Evolutionary conservation across 2,888 invertebrate species (phyloP).

Genomic region (Petrolisthes manimaculis): DNA sequence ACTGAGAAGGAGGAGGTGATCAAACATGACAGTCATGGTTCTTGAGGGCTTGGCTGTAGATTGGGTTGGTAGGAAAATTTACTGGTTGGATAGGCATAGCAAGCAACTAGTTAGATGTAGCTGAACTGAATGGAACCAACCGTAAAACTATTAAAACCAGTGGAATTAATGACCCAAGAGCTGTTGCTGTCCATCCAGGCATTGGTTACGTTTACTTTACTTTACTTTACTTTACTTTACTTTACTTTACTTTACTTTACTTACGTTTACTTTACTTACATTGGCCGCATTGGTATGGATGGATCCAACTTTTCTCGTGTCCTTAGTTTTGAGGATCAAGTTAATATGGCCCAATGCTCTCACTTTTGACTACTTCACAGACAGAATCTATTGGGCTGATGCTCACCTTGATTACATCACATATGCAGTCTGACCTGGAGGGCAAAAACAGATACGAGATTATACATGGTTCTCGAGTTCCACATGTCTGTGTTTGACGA

Average conservation of each 20-base stretch:
- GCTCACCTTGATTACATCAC: too few relatives aligned
- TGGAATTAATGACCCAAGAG: too few relatives aligned
- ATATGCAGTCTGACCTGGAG: slow-evolving; percentile 89
- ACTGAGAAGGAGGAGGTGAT: too few relatives aligned
- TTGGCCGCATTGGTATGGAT: slow-evolving; percentile 97
- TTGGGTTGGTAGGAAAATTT: slow-evolving; percentile 95
- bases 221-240: too few relatives aligned
- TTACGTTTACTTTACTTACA: slow-evolving; percentile 95
- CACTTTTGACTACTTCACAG: too few relatives aligned
- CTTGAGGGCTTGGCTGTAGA: slow-evolving; percentile 97
- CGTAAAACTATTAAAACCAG: too few relatives aligned
- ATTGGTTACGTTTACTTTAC: too few relatives aligned
- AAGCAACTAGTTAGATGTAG: too few relatives aligned
- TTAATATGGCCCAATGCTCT: slow-evolving; percentile 99
- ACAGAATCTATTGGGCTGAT: too few relatives aligned
- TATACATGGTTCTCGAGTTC: slow-evolving; percentile 82
- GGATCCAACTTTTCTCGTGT: slow-evolving; percentile 91
- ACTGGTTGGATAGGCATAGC: slow-evolving; percentile 97
- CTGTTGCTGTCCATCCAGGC: slow-evolving; percentile 94
- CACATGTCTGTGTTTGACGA: slow-evolving; percentile 97
- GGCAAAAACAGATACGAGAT: slow-evolving; percentile 88
- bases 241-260: too few relatives aligned
- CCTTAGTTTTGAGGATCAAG: slow-evolving; percentile 87
- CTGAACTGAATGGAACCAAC: too few relatives aligned
- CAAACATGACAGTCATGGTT: too few relatives aligned